Evolutionary conservation across 2,888 invertebrate genomes (phyloP).

Genomic region (Brenthis ino): DNA sequence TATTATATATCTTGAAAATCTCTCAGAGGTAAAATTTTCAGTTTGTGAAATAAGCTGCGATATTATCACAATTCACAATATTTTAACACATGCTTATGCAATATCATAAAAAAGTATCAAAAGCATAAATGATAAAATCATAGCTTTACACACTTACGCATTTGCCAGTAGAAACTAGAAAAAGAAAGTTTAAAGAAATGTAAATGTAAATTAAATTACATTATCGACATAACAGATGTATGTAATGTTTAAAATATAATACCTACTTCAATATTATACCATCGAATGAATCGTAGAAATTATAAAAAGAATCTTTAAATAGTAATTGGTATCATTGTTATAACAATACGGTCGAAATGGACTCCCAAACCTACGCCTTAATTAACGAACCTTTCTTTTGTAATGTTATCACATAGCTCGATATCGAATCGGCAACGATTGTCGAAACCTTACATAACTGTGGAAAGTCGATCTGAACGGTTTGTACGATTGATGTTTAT

Average conservation of each 20-base stretch:
- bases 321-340: conserved; percentile 33
- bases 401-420: conserved; percentile 48
- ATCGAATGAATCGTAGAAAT: conserved; percentile 24
- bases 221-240: conserved; percentile 17
- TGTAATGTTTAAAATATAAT: neutral
- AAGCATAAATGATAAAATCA: conserved; percentile 2
- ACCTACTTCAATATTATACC: conserved; percentile 8
- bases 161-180: conserved; percentile 13
- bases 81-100: conserved; percentile 2
- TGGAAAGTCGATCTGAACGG: conserved; percentile 75
- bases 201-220: conserved; percentile 20
- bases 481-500: conserved; percentile 70
- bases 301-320: conserved; percentile 31
- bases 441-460: conserved; percentile 62
- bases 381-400: conserved; percentile 66
- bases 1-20: no score
- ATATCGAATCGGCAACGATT: conserved; percentile 52
- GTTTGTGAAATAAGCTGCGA: no score
- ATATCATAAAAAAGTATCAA: conserved; percentile 7
- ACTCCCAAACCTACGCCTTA: conserved; percentile 49
- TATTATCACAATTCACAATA: neutral
- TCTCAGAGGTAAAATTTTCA: no score
- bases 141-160: conserved; percentile 7
- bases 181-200: conserved; percentile 20
- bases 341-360: conserved; percentile 48